Conservation (phyloP, 2,888 invertebrate genomes). For the Cheilosia pagana region DNA sequence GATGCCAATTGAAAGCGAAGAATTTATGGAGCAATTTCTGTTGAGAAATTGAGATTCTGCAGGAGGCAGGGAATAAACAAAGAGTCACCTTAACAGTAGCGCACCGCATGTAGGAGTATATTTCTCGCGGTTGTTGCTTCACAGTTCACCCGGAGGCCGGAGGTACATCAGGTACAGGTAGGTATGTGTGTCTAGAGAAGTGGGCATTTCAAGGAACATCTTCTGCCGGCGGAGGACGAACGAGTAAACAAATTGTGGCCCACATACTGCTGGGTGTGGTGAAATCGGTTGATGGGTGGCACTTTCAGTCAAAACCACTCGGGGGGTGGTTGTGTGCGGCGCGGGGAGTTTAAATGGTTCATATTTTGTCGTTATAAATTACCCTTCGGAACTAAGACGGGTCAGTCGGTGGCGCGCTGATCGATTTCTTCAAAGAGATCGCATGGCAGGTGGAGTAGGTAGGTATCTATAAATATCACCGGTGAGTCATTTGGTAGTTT, state of each 20-base stretch:
- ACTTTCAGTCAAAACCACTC: conserved; percentile 48
- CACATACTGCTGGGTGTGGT: conserved; percentile 45
- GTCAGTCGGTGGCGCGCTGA: conserved; percentile 6
- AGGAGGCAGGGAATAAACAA: conserved; percentile 66
- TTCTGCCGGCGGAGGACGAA: conserved; percentile 9
- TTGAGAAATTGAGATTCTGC: conserved; percentile 66
- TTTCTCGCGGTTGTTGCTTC: conserved; percentile 30
- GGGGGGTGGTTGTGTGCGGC: conserved; percentile 3
- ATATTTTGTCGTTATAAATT: conserved; percentile 46
- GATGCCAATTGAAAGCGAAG: conserved; percentile 55
- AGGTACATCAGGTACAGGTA: too few species aligned
- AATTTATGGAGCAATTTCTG: conserved; percentile 69
- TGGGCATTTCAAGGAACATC: conserved; percentile 5
- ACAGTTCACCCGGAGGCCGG: neutral
- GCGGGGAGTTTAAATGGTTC: conserved; percentile 21
- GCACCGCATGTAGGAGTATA: conserved; percentile 20
- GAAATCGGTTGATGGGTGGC: conserved; percentile 46
- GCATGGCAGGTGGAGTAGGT: neutral
- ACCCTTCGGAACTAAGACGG: neutral
- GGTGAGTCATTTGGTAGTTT: neutral
- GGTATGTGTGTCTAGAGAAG: neutral
- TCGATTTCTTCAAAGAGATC: conserved; percentile 1
- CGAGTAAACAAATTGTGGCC: conserved; percentile 45
- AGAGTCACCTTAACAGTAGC: conserved; percentile 54
- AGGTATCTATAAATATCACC: neutral